These are phyloP conservation scores for Aelia acuminata DNA, from an alignment of 2,888 invertebrate genomes.

Conservation along the genomic window DNA sequence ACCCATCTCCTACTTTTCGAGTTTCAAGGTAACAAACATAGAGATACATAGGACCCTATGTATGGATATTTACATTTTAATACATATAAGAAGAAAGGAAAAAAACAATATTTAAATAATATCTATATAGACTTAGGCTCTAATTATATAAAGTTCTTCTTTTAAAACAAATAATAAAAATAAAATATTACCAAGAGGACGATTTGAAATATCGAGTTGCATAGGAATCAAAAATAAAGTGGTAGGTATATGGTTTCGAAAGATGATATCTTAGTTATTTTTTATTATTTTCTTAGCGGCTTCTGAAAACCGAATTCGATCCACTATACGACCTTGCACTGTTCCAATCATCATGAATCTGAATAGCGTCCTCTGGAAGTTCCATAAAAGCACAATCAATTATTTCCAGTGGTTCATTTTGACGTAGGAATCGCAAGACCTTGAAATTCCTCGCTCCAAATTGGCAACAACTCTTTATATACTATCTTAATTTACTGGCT, in stretches of 20 bases:
- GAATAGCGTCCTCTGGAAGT: background rate
- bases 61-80: no score
- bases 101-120: no score
- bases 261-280: background rate
- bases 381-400: conserved; percentile 2
- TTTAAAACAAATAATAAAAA: no score
- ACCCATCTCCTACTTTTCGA: no score
- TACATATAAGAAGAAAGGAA: no score
- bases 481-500: background rate
- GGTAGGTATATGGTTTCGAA: background rate
- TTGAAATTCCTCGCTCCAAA: background rate
- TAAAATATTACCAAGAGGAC: no score
- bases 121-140: no score
- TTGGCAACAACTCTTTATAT: background rate
- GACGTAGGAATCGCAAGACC: background rate
- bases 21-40: no score
- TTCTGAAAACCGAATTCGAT: background rate
- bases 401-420: background rate
- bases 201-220: background rate
- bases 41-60: no score
- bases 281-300: background rate
- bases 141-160: no score
- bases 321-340: background rate
- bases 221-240: background rate
- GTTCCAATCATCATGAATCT: background rate